These are phyloP conservation scores for Leptopilina boulardi DNA, from an alignment of 1,140 invertebrate species.

Conservation along the genomic window DNA sequence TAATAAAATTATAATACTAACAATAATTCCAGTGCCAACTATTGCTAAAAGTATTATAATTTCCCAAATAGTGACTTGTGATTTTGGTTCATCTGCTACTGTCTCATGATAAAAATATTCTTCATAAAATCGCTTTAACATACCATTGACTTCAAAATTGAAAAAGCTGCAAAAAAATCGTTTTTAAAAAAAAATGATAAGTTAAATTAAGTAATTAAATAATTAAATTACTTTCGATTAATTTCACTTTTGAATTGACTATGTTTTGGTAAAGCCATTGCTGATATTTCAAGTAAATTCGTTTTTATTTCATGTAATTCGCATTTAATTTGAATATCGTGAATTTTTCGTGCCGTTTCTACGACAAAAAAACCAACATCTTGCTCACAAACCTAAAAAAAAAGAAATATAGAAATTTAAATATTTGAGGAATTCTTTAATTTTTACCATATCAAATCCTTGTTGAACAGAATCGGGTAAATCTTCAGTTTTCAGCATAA, in stretches of 20 bases:
- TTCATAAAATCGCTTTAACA: neutral
- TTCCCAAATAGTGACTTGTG: neutral
- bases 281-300: neutral
- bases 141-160: neutral
- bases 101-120: neutral
- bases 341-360: neutral
- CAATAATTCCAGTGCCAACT: neutral
- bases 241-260: neutral
- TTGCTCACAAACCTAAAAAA: neutral
- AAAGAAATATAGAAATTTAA: neutral
- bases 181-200: neutral
- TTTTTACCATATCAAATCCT: conserved; percentile 3
- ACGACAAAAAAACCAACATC: neutral
- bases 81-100: neutral
- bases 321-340: neutral
- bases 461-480: neutral
- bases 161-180: neutral
- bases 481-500: neutral
- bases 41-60: neutral
- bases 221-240: neutral
- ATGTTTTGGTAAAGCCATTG: neutral
- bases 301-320: neutral
- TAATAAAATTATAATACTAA: neutral
- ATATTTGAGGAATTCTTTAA: neutral
- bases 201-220: neutral